A percentile compares a stretch with the other conserved stretches of the same genome.
Evolutionary conservation across 2,888 invertebrate species (phyloP).

Genomic region (Ormyrus pomaceus): DNA sequence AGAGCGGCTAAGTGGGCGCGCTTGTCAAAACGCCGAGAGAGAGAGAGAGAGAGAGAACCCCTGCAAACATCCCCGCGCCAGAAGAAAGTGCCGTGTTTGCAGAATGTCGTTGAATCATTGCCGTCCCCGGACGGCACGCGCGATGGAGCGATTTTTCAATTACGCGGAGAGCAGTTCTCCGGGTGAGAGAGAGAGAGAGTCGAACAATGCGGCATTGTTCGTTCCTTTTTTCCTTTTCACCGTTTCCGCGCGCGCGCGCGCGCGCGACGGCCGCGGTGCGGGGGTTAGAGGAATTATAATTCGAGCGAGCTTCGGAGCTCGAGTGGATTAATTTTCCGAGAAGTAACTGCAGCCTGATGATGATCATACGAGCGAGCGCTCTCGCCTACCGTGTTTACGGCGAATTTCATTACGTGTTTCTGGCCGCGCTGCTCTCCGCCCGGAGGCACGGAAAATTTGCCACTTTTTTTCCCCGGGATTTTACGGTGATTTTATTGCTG

Average conservation of each 20-base stretch:
- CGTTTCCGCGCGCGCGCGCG: slow-evolving; percentile 1
- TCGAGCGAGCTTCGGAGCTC: slow-evolving; percentile 6
- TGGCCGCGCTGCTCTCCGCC: not conserved
- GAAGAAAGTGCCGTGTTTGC: slow-evolving; percentile 67
- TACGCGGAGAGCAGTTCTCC: slow-evolving; percentile 18
- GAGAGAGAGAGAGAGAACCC: slow-evolving; percentile 25
- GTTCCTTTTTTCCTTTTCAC: slow-evolving; percentile 2
- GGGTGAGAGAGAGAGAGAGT: slow-evolving; percentile 19
- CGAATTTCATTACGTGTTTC: slow-evolving; percentile 25
- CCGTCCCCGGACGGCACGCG: slow-evolving; percentile 52
- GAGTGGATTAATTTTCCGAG: slow-evolving; percentile 32
- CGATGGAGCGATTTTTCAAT: slow-evolving; percentile 61
- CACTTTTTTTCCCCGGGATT: not conserved
- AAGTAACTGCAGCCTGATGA: not conserved
- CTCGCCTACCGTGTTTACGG: not conserved
- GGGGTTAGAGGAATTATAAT: slow-evolving; percentile 3
- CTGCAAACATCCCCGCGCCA: slow-evolving; percentile 52
- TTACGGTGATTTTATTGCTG: not conserved
- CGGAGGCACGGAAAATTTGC: too few species aligned
- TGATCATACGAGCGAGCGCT: too few species aligned
- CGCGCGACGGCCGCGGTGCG: not conserved
- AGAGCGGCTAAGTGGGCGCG: slow-evolving; percentile 65
- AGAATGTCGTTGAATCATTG: slow-evolving; percentile 71
- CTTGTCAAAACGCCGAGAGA: slow-evolving; percentile 62
- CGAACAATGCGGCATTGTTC: slow-evolving; percentile 46